Conservation (phyloP, 2,888 invertebrate species). For the Onthophagus sagittarius region DNA sequence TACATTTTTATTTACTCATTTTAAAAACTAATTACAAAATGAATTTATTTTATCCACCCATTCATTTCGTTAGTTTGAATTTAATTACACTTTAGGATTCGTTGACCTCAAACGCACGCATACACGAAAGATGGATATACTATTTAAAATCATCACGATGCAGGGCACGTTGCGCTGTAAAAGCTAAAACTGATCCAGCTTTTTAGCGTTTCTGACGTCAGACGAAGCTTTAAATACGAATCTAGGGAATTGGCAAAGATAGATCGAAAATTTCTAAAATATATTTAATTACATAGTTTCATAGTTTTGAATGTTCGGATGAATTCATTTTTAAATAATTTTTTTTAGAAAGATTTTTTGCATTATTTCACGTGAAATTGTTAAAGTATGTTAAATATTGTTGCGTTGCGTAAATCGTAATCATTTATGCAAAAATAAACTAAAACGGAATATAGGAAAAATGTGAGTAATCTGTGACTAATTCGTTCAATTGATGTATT, state of each 20-base stretch:
- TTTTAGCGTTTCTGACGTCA: not conserved
- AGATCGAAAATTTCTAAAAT: too few relatives aligned
- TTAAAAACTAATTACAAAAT: not conserved
- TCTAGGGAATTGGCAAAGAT: not conserved
- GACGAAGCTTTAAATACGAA: not conserved
- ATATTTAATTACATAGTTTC: too few relatives aligned
- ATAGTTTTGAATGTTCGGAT: too few relatives aligned
- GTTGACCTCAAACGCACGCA: not conserved
- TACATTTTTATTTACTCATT: too few relatives aligned
- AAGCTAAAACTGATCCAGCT: not conserved
- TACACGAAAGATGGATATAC: not conserved
- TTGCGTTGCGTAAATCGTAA: not conserved
- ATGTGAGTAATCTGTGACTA: not conserved
- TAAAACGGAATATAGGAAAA: not conserved
- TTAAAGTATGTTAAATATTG: not conserved
- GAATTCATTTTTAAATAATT: not conserved
- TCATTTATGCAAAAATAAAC: not conserved
- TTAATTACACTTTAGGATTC: not conserved
- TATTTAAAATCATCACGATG: not conserved
- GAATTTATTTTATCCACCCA: not conserved
- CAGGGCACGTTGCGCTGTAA: not conserved
- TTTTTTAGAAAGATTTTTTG: not conserved
- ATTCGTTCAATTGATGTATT: not conserved
- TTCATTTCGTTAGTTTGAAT: not conserved
- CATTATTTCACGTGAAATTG: not conserved